phyloP scores from a whole-genome alignment of 2,888 invertebrate genomes.

The Adineta ricciae region DNA sequence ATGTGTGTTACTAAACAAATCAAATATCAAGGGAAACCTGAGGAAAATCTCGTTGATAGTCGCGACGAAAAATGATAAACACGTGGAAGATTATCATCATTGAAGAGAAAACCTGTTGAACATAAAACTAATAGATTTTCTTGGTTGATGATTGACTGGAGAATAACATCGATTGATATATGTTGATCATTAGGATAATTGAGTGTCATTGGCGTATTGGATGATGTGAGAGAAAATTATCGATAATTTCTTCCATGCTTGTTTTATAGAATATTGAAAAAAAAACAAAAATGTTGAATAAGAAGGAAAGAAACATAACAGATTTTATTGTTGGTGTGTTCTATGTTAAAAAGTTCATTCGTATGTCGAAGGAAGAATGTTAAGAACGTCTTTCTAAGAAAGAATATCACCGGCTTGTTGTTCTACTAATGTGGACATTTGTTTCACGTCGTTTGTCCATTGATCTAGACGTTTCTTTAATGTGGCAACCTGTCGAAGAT shows the following conservation, averaged over 20 bases:
- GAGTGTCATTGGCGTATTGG: no score
- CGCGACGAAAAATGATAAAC: no score
- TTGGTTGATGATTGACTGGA: no score
- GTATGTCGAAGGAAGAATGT: background rate
- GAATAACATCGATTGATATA: no score
- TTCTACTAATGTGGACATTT: conserved; percentile 3
- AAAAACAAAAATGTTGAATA: conserved; percentile 4
- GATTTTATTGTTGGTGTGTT: background rate
- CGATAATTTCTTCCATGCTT: background rate
- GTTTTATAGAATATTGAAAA: background rate
- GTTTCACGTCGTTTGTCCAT: conserved; percentile 11
- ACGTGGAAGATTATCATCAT: no score
- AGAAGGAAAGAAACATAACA: background rate
- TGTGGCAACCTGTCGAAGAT: conserved; percentile 56
- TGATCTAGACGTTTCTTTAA: background rate
- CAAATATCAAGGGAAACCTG: no score
- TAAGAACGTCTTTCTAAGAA: background rate
- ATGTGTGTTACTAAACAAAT: no score
- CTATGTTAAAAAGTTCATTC: background rate
- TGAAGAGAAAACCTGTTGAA: no score
- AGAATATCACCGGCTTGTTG: conserved; percentile 18
- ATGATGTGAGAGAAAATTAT: no score
- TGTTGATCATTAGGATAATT: no score
- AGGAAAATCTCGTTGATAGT: no score
- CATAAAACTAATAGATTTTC: no score